Conservation (phyloP, 2,113 vertebrate genomes). For the Nycticryphes semicollaris region DNA sequence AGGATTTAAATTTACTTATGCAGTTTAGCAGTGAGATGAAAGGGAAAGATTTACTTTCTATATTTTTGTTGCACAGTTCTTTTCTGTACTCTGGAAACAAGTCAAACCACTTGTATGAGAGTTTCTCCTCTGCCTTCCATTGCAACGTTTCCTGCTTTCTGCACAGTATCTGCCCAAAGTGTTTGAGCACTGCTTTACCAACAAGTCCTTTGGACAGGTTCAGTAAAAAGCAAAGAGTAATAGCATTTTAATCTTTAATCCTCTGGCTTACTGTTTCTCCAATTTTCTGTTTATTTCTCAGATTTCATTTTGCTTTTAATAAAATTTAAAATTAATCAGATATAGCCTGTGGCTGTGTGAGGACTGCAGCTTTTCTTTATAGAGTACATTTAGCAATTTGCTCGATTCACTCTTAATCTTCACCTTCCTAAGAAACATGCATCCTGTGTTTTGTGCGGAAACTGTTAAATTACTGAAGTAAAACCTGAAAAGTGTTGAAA, state of each 20-base stretch:
- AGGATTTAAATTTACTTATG: neutral
- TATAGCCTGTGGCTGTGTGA: neutral
- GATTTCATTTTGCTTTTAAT: neutral
- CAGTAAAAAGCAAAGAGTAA: neutral
- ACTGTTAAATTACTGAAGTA: neutral
- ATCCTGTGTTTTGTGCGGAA: neutral
- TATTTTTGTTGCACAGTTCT: neutral
- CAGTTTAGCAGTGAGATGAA: neutral
- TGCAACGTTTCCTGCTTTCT: neutral
- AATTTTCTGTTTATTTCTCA: neutral
- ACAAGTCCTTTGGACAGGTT: neutral
- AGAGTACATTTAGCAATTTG: neutral
- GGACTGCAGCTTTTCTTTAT: neutral
- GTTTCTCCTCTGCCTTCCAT: neutral
- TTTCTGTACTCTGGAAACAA: neutral
- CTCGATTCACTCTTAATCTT: neutral
- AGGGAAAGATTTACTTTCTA: neutral
- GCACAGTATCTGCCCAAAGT: neutral
- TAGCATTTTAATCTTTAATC: slow-evolving; percentile 24
- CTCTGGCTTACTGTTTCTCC: neutral
- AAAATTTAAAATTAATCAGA: neutral
- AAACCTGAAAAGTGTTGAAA: neutral
- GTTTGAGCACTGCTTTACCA: neutral
- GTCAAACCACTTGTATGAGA: neutral
- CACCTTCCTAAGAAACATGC: neutral